phyloP scores from a whole-genome alignment of 2,888 invertebrate genomes.

The Cybosia mesomella region DNA sequence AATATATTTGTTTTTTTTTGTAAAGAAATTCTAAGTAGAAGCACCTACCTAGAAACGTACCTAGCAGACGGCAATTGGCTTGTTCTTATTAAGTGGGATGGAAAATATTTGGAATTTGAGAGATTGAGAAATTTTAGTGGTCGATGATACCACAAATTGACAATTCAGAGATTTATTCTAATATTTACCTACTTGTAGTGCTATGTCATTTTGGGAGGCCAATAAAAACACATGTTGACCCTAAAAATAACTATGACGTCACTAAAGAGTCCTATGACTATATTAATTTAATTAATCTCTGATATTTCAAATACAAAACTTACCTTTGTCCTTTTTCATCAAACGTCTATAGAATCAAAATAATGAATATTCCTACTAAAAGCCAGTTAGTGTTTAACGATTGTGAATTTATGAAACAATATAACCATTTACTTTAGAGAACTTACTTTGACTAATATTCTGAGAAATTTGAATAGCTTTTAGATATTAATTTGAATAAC shows the following conservation, averaged over 20 bases:
- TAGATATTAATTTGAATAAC: neutral
- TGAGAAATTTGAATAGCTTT: conserved; percentile 7
- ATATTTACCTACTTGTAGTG: neutral
- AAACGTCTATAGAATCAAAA: neutral
- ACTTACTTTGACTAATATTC: conserved; percentile 1
- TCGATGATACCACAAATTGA: too few species aligned
- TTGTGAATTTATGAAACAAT: neutral
- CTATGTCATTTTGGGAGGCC: neutral
- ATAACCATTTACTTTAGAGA: conserved; percentile 3
- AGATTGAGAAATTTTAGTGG: too few species aligned
- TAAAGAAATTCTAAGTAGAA: too few species aligned
- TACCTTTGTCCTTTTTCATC: neutral
- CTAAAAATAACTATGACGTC: neutral
- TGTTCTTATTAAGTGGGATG: too few species aligned
- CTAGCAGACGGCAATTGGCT: too few species aligned
- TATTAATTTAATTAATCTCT: neutral
- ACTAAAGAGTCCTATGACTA: neutral
- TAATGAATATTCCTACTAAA: neutral
- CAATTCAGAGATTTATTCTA: too few species aligned
- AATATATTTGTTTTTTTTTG: too few species aligned
- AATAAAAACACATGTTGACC: neutral
- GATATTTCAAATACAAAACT: neutral
- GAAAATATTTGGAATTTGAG: too few species aligned
- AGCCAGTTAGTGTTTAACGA: neutral
- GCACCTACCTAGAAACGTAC: too few species aligned